Evolutionary conservation across 64 coral and sea anemone species (phyloP), one percentile per base, ranked within the genome.

Genomic region (Actinia equina): DNA sequence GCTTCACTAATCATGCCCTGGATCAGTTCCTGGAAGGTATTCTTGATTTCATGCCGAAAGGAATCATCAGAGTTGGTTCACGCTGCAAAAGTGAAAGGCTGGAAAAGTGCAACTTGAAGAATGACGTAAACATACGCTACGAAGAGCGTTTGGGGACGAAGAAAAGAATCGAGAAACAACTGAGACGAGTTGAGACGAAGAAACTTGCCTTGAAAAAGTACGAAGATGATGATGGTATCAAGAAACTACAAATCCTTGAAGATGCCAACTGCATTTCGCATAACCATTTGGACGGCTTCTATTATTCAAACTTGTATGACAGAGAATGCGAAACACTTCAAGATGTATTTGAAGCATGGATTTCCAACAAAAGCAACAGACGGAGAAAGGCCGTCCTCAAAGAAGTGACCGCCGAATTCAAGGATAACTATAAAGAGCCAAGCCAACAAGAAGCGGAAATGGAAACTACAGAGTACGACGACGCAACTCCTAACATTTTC

Each of bases 1-100:
- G 89, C 42, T 91, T 76, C 69, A 91, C 89, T 23, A 91, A 91
- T 18, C 89, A 91, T 11, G 89, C 89, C 0, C 83, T 91, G 70
- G 89, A 91, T 62, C 89, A 91, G 70, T 91, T 91, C 57, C 37
- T 91, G 17, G 89, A 86, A 51, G 84, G 84, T 30, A 43, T 86
- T 16, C 54, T 85, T 51, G 89, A 91, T 20, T 91, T 91, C 41
- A 53, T 84, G 6, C 67, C 83, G 0, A 45, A 78, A 6, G 44
- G 53, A 77, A 86, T 91, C 64, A 86, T 91, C 59, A 82, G 89
- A 2, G 89, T 91, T 23, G 89, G 89, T 13, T 49, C 45, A 58
- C 67, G 89, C 19, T 43, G 89, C 56, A 86, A 84, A 86, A 91
- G 83, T 59, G 5, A 79, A 42, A 9, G 56, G 2, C 7, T 91